phyloP scores from a whole-genome alignment of 1,140 invertebrate species.

The Diprion similis region DNA sequence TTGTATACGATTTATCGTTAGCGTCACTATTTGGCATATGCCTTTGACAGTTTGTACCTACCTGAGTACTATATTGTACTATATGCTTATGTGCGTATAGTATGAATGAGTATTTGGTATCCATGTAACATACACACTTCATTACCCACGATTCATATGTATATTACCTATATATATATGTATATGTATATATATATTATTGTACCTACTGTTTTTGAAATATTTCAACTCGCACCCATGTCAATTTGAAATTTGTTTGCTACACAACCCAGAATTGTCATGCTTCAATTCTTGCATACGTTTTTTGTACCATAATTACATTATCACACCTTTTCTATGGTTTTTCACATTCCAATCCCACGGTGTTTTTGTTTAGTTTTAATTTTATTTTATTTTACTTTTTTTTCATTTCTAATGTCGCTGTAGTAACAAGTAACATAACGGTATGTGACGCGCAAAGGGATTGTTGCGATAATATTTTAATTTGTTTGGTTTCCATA shows the following conservation, averaged over 20 bases:
- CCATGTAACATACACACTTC: neutral
- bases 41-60: neutral
- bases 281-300: constrained; percentile 4
- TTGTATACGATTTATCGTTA: constrained; percentile 23
- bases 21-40: neutral
- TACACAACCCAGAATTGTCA: neutral
- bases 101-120: neutral
- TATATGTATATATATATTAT: no score
- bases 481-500: neutral
- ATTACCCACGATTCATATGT: constrained; percentile 4
- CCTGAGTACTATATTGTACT: neutral
- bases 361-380: neutral
- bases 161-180: neutral
- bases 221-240: constrained; percentile 1
- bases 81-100: neutral
- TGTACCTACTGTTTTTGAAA: neutral
- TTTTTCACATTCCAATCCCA: neutral
- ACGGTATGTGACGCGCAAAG: neutral
- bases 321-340: neutral
- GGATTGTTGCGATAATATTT: neutral
- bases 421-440: neutral
- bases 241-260: neutral
- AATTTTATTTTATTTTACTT: neutral
- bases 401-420: neutral
- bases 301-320: neutral